phyloP scores from a whole-genome alignment of 2,113 vertebrate genomes.

The Falcunculus frontatus region DNA sequence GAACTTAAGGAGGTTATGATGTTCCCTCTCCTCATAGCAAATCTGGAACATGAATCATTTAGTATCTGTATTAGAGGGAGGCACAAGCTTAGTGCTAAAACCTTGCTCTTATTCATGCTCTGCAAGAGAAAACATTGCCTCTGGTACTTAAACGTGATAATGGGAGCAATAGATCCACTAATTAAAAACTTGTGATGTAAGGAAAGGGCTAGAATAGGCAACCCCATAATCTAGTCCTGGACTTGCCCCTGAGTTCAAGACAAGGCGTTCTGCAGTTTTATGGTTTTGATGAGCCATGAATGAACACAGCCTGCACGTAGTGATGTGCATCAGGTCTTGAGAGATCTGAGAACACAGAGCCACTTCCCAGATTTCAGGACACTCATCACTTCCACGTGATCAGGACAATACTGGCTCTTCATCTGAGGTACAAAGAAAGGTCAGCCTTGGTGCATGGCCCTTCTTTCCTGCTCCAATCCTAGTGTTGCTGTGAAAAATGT shows the following conservation, averaged over 20 bases:
- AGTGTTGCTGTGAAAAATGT: neutral
- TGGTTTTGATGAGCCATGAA: neutral
- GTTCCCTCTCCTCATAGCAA: neutral
- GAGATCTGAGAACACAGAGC: neutral
- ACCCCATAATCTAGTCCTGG: too few relatives aligned
- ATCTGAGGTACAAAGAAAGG: neutral
- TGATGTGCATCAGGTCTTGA: accelerated
- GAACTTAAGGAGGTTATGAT: neutral
- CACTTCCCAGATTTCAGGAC: neutral
- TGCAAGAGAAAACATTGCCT: neutral
- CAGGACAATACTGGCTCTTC: neutral
- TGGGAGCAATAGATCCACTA: neutral
- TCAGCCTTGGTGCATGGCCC: neutral
- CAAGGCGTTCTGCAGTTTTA: neutral
- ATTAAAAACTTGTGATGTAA: neutral
- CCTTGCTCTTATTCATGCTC: neutral
- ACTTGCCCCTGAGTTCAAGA: neutral
- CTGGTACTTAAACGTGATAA: neutral
- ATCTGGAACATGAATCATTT: neutral
- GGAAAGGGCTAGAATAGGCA: neutral
- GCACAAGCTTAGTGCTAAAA: neutral
- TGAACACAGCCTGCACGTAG: accelerated
- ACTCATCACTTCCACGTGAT: neutral
- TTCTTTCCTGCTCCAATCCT: accelerated
- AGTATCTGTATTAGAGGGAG: neutral